A percentile compares a stretch with the other conserved stretches of the same genome.
These are phyloP conservation scores for Chironomus tepperi DNA, from an alignment of 1,140 invertebrate species.

Conservation along the genomic window DNA sequence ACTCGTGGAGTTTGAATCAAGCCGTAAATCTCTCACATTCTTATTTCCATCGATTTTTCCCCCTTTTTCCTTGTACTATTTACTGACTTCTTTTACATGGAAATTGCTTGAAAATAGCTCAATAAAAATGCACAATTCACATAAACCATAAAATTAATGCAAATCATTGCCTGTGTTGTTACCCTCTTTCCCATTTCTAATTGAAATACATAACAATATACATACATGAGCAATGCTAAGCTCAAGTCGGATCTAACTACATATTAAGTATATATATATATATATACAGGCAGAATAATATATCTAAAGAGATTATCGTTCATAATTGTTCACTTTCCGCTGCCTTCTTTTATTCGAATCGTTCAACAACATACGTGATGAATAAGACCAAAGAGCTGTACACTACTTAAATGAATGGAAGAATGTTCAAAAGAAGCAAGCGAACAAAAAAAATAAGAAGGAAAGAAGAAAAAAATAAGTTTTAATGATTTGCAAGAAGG, in stretches of 20 bases:
- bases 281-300: too few species aligned
- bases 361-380: too few species aligned
- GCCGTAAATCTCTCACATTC: constrained; percentile 12
- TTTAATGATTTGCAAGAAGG: too few species aligned
- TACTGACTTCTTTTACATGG: too few species aligned
- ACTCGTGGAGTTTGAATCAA: background rate
- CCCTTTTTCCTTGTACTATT: background rate
- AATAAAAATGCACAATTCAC: background rate
- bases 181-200: constrained; percentile 11
- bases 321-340: background rate
- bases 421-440: too few species aligned
- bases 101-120: too few species aligned
- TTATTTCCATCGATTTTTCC: constrained; percentile 14
- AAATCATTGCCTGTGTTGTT: constrained; percentile 6
- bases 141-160: constrained; percentile 8
- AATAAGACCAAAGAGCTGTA: too few species aligned
- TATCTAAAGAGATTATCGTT: background rate
- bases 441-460: too few species aligned
- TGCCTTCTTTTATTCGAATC: background rate
- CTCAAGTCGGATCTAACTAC: too few species aligned
- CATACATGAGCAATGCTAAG: background rate
- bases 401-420: too few species aligned
- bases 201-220: background rate
- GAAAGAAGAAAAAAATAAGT: too few species aligned
- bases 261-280: too few species aligned